Percentiles rank a stretch among this genome's conserved stretches.
Conservation (phyloP, 2,888 invertebrate genomes). For the Apantesis nais region DNA sequence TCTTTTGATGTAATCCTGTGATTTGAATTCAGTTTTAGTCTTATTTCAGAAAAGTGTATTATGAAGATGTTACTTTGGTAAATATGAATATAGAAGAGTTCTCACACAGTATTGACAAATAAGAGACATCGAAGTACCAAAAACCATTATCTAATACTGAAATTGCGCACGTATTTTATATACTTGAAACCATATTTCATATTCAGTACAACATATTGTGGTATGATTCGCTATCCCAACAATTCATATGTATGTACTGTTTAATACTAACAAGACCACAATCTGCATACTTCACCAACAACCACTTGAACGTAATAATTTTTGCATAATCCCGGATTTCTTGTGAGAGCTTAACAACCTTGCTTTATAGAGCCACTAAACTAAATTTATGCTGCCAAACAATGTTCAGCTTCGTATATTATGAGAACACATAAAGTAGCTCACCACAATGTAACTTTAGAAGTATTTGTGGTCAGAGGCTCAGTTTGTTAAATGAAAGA, state of each 20-base stretch:
- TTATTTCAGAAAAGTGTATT: background rate
- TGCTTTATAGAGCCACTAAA: constrained; percentile 46
- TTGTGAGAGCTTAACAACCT: constrained; percentile 29
- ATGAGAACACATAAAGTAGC: constrained; percentile 40
- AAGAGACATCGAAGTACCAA: too few relatives aligned
- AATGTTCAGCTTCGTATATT: constrained; percentile 43
- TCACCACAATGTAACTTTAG: constrained; percentile 45
- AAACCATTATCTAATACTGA: too few relatives aligned
- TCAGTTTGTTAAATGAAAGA: constrained; percentile 17
- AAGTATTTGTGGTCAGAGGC: constrained; percentile 29
- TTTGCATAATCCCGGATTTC: constrained; percentile 43
- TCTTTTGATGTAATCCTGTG: background rate
- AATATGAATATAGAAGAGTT: too few relatives aligned
- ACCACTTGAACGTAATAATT: constrained; percentile 22
- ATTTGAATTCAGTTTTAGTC: background rate
- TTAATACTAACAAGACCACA: constrained; percentile 1
- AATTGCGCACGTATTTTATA: too few relatives aligned
- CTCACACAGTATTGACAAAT: too few relatives aligned
- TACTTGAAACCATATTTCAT: background rate
- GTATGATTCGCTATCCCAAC: background rate
- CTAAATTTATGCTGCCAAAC: constrained; percentile 44
- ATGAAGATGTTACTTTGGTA: too few relatives aligned
- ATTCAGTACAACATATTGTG: background rate
- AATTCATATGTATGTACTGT: background rate
- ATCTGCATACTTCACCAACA: constrained; percentile 8